These are phyloP conservation scores for Agrochola lota DNA, from an alignment of 2,888 invertebrate species.

Conservation along the genomic window DNA sequence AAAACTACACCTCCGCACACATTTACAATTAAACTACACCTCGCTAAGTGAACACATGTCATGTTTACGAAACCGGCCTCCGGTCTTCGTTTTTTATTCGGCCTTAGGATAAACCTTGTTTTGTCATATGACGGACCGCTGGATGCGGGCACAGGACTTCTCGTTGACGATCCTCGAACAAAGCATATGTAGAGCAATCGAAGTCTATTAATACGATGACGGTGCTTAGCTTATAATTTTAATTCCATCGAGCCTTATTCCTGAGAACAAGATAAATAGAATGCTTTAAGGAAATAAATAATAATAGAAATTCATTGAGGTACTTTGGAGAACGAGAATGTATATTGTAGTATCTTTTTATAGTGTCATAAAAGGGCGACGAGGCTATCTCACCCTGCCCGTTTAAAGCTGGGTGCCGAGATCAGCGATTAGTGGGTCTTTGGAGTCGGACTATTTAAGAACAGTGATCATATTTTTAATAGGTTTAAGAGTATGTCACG, in stretches of 20 bases:
- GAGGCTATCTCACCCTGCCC: constrained; percentile 26
- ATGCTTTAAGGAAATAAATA: constrained; percentile 39
- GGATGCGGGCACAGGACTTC: background rate
- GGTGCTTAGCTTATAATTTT: background rate
- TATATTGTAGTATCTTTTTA: constrained; percentile 56
- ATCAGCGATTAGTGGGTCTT: constrained; percentile 4
- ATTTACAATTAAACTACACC: no score
- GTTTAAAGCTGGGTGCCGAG: constrained; percentile 3
- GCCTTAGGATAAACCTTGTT: no score
- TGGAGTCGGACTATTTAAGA: background rate
- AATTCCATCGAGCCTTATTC: background rate
- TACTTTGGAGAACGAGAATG: constrained; percentile 33
- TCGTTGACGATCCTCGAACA: background rate
- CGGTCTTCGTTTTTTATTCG: no score
- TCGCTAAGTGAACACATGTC: no score
- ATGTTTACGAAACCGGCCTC: no score
- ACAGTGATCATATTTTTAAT: background rate
- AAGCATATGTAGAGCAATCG: background rate
- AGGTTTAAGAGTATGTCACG: no score
- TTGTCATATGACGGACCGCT: background rate
- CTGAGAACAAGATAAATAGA: background rate
- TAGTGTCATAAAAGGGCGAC: constrained; percentile 51
- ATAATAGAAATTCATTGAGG: constrained; percentile 41
- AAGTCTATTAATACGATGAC: background rate
- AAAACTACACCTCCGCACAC: no score